Percentiles rank a stretch among this genome's conserved stretches.
Conservation (phyloP, 2,888 invertebrate genomes). For the Coenonympha glycerion region DNA sequence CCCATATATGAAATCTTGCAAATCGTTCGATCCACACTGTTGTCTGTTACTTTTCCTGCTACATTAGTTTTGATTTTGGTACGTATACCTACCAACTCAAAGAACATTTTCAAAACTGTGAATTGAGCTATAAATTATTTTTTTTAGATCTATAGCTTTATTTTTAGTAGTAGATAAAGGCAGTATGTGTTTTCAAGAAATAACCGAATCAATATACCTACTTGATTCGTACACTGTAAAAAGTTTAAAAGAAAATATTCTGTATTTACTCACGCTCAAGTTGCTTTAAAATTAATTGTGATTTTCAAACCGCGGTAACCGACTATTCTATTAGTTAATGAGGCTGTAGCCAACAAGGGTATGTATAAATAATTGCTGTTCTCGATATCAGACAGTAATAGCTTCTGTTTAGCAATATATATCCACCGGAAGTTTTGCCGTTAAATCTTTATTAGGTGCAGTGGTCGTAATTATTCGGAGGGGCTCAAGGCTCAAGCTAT, state of each 20-base stretch:
- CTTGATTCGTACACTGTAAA: too few relatives aligned
- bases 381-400: background rate
- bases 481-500: background rate
- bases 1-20: background rate
- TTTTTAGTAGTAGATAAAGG: too few relatives aligned
- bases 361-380: background rate
- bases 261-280: too few relatives aligned
- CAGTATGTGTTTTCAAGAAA: too few relatives aligned
- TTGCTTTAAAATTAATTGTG: background rate
- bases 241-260: background rate
- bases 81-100: too few relatives aligned
- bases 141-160: too few relatives aligned
- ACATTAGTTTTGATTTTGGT: too few relatives aligned
- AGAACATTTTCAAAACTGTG: too few relatives aligned
- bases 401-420: background rate
- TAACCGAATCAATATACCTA: too few relatives aligned
- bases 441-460: conserved; percentile 1
- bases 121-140: too few relatives aligned
- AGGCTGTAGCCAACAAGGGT: background rate
- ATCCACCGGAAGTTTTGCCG: background rate
- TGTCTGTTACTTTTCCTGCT: background rate
- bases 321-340: background rate
- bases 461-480: background rate
- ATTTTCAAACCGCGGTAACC: background rate
- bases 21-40: background rate